These are phyloP conservation scores for Selene dorsalis DNA, from an alignment of 2,797 vertebrate genomes.

Conservation along the genomic window DNA sequence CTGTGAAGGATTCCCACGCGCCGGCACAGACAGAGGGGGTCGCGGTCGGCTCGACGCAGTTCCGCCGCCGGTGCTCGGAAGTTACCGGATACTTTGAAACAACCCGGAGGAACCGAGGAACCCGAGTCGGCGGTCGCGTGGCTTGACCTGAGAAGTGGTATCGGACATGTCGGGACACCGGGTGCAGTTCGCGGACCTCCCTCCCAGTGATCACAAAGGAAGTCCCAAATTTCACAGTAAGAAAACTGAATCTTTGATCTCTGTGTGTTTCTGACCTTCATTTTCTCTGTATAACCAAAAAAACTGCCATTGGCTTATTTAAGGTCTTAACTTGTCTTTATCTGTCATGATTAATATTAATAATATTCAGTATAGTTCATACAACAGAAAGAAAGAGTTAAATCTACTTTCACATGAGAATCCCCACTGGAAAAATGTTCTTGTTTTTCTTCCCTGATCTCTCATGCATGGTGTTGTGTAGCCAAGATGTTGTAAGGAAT, in stretches of 20 bases:
- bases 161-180: conserved; percentile 86
- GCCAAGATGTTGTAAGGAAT: neutral
- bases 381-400: neutral
- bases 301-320: neutral
- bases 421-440: neutral
- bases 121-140: conserved; percentile 19
- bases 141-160: conserved; percentile 45
- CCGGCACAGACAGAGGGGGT: conserved; percentile 5
- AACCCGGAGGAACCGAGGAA: conserved; percentile 6
- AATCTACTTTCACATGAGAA: neutral
- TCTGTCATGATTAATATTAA: neutral
- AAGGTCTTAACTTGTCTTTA: neutral
- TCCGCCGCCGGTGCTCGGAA: conserved; percentile 47
- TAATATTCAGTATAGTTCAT: neutral
- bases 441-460: neutral
- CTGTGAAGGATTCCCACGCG: conserved; percentile 44
- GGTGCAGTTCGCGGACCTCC: conserved; percentile 87
- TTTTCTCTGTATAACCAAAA: neutral
- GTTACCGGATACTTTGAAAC: conserved; percentile 72
- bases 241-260: conserved; percentile 28
- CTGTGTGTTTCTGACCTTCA: conserved; percentile 11
- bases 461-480: neutral
- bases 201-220: conserved; percentile 78
- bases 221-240: conserved; percentile 83
- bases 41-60: conserved; percentile 34